phyloP scores from a whole-genome alignment of 2,797 vertebrate genomes.

The Acipenser ruthenus region DNA sequence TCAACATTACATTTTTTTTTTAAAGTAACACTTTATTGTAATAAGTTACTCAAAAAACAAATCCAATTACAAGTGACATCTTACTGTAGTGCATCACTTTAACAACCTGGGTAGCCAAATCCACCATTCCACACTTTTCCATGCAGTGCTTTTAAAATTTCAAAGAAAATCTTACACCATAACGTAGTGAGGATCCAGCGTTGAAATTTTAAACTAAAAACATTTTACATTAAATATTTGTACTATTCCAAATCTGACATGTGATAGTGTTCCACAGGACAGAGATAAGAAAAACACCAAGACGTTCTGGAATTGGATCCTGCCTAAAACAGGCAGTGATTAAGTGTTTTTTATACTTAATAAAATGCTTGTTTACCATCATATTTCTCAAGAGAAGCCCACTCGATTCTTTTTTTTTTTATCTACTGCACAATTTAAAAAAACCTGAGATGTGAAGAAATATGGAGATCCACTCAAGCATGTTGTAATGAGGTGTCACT shows the following conservation, averaged over 20 bases:
- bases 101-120: too few relatives aligned
- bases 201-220: too few relatives aligned
- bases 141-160: too few relatives aligned
- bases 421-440: slow-evolving; percentile 60
- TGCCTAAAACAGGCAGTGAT: slow-evolving; percentile 77
- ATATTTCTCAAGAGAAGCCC: slow-evolving; percentile 30
- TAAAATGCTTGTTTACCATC: slow-evolving; percentile 54
- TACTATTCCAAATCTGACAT: slow-evolving; percentile 59
- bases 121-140: too few relatives aligned
- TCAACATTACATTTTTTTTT: too few relatives aligned
- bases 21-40: too few relatives aligned
- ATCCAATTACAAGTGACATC: too few relatives aligned
- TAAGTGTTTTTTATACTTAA: slow-evolving; percentile 80
- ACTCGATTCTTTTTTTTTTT: slow-evolving; percentile 54
- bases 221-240: slow-evolving; percentile 22
- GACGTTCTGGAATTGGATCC: slow-evolving; percentile 72
- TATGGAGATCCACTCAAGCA: slow-evolving; percentile 33
- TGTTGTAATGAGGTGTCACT: slow-evolving; percentile 32
- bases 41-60: too few relatives aligned
- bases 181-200: too few relatives aligned
- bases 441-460: slow-evolving; percentile 15
- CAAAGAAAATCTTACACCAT: too few relatives aligned
- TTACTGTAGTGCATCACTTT: too few relatives aligned
- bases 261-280: slow-evolving; percentile 53
- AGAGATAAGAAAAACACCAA: slow-evolving; percentile 64